phyloP scores from a whole-genome alignment of 2,888 invertebrate genomes.

The Mimumesa dahlbomi region DNA sequence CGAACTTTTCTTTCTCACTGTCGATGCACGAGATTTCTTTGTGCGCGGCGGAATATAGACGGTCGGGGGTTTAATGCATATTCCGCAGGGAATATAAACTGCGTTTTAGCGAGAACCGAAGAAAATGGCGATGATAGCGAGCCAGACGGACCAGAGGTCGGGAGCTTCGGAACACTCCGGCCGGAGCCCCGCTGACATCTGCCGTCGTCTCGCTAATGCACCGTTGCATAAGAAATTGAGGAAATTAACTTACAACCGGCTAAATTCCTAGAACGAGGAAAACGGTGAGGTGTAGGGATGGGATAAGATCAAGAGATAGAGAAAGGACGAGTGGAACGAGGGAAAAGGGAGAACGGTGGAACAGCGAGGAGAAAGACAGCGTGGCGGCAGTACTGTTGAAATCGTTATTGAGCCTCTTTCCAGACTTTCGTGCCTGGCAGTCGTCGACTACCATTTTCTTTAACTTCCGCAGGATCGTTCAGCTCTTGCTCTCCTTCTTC shows the following conservation, averaged over 20 bases:
- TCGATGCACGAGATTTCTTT: too few relatives aligned
- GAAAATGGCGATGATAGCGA: constrained; percentile 32
- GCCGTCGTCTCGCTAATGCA: constrained; percentile 57
- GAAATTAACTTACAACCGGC: constrained; percentile 66
- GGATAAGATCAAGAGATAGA: constrained; percentile 28
- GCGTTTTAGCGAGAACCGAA: constrained; percentile 22
- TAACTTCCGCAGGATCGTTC: constrained; percentile 58
- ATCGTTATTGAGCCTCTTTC: constrained; percentile 66
- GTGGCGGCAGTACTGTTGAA: constrained; percentile 41
- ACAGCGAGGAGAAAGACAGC: constrained; percentile 28
- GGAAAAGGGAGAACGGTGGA: constrained; percentile 15
- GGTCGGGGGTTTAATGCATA: constrained; percentile 33
- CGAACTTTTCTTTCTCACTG: too few relatives aligned
- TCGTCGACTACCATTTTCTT: constrained; percentile 66
- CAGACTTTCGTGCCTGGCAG: constrained; percentile 54
- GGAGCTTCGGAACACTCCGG: constrained; percentile 22
- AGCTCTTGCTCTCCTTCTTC: constrained; percentile 38
- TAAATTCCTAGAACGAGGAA: constrained; percentile 55
- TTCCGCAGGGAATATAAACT: constrained; percentile 40
- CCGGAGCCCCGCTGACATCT: constrained; percentile 52
- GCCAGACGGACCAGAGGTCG: constrained; percentile 12
- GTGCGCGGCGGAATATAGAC: constrained; percentile 24
- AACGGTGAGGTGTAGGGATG: constrained; percentile 26
- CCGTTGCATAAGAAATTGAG: constrained; percentile 64
- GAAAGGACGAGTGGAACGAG: constrained; percentile 9